Conservation (phyloP, 2,113 vertebrate species). For the Eulemur rufifrons region DNA sequence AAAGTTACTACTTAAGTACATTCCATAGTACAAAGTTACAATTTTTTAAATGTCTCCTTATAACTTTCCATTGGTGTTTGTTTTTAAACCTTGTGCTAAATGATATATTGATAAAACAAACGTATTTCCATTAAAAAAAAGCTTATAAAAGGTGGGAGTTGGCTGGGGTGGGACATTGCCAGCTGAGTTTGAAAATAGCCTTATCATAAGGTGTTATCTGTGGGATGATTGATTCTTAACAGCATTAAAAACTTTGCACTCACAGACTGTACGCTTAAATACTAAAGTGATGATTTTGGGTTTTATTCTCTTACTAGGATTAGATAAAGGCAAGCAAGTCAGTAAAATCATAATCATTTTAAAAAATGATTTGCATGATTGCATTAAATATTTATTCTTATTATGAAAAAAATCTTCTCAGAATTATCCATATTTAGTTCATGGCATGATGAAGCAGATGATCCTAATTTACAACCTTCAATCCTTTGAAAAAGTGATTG, state of each 20-base stretch:
- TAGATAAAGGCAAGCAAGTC: neutral
- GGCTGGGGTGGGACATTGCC: neutral
- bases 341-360: slow-evolving; percentile 16
- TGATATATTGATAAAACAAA: slow-evolving; percentile 7
- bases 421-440: slow-evolving; percentile 2
- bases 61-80: neutral
- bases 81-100: neutral
- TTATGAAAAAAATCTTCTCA: neutral
- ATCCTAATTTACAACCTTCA: neutral
- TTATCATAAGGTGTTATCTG: neutral
- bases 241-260: neutral
- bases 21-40: neutral
- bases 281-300: neutral
- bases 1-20: too few species aligned
- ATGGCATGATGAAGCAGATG: neutral
- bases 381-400: slow-evolving; percentile 59
- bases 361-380: slow-evolving; percentile 49
- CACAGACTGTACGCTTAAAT: neutral
- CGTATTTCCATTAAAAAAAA: neutral
- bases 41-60: neutral
- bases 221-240: neutral
- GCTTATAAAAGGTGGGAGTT: neutral
- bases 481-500: neutral
- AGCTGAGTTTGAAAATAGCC: neutral
- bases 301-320: neutral